Base-by-base conservation (phyloP, 1,140 invertebrate species). In the Dysdera silvatica region DNA sequence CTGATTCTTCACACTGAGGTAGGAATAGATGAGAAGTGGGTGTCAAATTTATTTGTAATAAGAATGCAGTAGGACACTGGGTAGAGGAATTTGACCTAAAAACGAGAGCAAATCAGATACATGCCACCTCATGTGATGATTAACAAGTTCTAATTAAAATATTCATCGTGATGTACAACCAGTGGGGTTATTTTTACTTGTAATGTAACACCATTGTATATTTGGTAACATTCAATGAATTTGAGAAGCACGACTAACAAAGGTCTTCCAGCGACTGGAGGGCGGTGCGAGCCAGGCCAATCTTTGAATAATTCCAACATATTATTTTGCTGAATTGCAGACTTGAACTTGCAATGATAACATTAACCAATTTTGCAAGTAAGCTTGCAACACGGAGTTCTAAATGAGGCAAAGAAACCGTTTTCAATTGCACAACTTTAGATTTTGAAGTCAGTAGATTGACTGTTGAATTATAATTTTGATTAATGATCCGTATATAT, bases 261-360 rank as follows among this genome's bases (percentile, higher is more conserved):
- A 47, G n/a, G 56, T n/a, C 23, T 32, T 28, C 62, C 68, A 73
- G 65, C 70, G 69, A 26, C 68, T 53, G 8, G 70, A 70, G 5
- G 57, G 51, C 23, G 67, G 62, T 24, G 59, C 31, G 5, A 79
- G 67, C 76, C 76, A 77, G 3, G 55, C 58, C 8, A 79, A 74
- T 73, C 18, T 66, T 71, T 0, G 75, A 75, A 66, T 78, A 61
- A 4, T 45, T 69, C 8, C 59, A 57, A 37, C n/a, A 35, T 16
- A 40, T 67, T 14, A 51, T 62, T 41, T 61, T 55, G 16, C 28
- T 16, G 7, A 66, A 61, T 28, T 65, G 63, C 43, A 65, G 48
- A 33, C 28, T 68, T 33, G 68, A 66, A 10, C 31, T 59, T 31
- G 57, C 45, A 14, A 51, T 66, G 26, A 20, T 63, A 48, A 33